A percentile compares a stretch with the other conserved stretches of the same genome.
phyloP scores from a whole-genome alignment of 2,113 vertebrate genomes.

The Myrmecophaga tridactyla region DNA sequence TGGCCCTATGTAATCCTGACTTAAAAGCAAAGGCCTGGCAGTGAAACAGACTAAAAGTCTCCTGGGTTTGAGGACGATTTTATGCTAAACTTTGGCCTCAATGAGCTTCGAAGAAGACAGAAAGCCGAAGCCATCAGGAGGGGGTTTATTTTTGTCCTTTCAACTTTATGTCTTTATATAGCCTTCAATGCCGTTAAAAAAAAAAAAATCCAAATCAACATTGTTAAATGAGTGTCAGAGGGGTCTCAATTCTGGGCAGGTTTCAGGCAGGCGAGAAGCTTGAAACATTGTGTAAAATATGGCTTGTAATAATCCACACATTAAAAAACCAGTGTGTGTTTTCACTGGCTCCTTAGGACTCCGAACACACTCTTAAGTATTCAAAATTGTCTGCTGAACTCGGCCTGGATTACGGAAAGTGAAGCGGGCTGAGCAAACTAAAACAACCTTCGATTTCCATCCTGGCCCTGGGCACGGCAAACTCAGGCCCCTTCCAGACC shows the following conservation, averaged over 20 bases:
- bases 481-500: neutral
- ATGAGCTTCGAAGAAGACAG: slow-evolving; percentile 53
- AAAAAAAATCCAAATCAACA: slow-evolving; percentile 50
- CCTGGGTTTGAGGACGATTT: slow-evolving; percentile 54
- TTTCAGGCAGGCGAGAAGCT: neutral
- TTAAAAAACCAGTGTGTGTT: neutral
- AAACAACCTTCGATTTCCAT: neutral
- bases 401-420: neutral
- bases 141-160: slow-evolving; percentile 32
- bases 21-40: slow-evolving; percentile 81
- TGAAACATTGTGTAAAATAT: neutral
- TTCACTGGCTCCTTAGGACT: neutral
- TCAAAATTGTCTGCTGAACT: neutral
- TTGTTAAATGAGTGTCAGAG: slow-evolving; percentile 69
- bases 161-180: neutral
- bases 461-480: neutral
- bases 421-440: neutral
- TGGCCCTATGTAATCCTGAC: slow-evolving; percentile 70
- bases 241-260: neutral
- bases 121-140: slow-evolving; percentile 29
- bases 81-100: slow-evolving; percentile 77
- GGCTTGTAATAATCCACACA: neutral
- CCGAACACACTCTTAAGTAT: slow-evolving; percentile 43
- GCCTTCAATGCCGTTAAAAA: slow-evolving; percentile 51
- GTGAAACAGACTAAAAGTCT: slow-evolving; percentile 64